Evolutionary conservation across 2,888 invertebrate genomes (phyloP).

Genomic region (Oscheius sp.): DNA sequence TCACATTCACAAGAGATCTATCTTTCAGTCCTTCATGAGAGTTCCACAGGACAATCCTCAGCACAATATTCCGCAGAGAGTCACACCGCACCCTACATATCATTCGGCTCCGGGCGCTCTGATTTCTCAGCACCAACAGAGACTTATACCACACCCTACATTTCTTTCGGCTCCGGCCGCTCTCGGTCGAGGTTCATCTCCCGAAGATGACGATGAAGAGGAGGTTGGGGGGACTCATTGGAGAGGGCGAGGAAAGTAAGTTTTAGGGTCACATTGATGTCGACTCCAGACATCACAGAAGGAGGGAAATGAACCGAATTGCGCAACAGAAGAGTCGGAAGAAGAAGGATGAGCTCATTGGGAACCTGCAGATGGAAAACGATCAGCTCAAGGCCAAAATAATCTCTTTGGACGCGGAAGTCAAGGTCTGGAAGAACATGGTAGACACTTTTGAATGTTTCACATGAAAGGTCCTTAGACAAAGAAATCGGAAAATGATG

Average conservation of each 20-base stretch:
- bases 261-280: constrained; percentile 5
- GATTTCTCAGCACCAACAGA: too few species aligned
- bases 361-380: constrained; percentile 14
- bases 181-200: neutral
- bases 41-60: too few species aligned
- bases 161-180: too few species aligned
- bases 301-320: constrained; percentile 29
- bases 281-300: constrained; percentile 10
- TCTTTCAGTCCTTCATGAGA: too few species aligned
- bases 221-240: too few species aligned
- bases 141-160: too few species aligned
- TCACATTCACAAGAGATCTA: too few species aligned
- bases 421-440: constrained; percentile 33
- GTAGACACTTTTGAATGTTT: neutral
- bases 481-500: constrained; percentile 27
- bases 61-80: too few species aligned
- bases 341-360: constrained; percentile 17
- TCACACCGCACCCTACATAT: too few species aligned
- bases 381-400: constrained; percentile 12
- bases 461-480: constrained; percentile 2
- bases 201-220: constrained; percentile 10
- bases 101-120: too few species aligned
- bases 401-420: constrained; percentile 21
- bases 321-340: constrained; percentile 33
- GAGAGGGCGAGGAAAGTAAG: neutral